These are phyloP conservation scores for Leptopilina myrica DNA, from an alignment of 2,888 invertebrate species.

Conservation along the genomic window DNA sequence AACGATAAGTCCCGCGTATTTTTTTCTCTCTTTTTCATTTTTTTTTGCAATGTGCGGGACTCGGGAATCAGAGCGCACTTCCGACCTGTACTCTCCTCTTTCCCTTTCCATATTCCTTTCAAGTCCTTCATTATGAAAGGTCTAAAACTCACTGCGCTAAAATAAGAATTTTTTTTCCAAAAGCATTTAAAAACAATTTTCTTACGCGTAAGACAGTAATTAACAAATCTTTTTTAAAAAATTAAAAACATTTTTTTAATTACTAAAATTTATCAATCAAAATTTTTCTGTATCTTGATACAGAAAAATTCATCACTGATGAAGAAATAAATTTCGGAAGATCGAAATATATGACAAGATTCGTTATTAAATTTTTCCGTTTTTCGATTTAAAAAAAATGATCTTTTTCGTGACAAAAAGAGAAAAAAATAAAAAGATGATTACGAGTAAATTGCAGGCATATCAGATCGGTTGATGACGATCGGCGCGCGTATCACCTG, in stretches of 20 bases:
- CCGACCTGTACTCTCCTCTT: slow-evolving; percentile 31
- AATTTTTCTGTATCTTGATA: no score
- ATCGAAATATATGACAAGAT: no score
- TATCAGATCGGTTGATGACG: slow-evolving; percentile 29
- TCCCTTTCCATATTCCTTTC: slow-evolving; percentile 28
- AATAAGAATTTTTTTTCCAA: not conserved
- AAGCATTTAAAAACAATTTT: no score
- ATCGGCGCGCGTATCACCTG: slow-evolving; percentile 21
- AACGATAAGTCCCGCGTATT: slow-evolving; percentile 31
- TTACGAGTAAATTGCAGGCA: slow-evolving; percentile 24
- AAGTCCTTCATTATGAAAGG: slow-evolving; percentile 25
- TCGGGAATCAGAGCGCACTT: slow-evolving; percentile 39
- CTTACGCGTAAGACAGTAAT: no score
- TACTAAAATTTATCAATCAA: no score
- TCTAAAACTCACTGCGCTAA: not conserved
- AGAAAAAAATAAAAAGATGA: not conserved
- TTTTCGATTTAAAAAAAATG: no score
- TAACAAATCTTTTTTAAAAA: no score
- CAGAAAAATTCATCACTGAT: no score
- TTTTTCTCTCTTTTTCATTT: no score
- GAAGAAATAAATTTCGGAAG: no score
- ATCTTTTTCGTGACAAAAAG: not conserved
- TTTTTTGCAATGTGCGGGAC: slow-evolving; percentile 35
- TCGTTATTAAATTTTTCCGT: no score
- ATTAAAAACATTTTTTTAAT: no score